Evolutionary conservation across 2,113 vertebrate genomes (phyloP).

Genomic region (Uria aalge): DNA sequence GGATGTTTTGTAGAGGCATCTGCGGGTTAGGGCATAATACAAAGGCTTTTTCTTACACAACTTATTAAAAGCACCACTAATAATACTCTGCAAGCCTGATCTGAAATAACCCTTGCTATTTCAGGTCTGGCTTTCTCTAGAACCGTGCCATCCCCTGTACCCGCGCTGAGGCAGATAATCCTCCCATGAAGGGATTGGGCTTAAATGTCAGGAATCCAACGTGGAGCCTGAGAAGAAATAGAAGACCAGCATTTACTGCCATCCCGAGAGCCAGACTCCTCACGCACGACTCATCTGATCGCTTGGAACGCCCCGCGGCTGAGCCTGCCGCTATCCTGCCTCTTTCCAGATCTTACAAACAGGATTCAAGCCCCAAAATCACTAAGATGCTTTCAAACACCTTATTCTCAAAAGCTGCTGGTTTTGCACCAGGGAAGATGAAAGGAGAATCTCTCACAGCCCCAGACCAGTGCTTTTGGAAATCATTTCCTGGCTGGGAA

Average conservation of each 20-base stretch:
- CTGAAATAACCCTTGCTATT: conserved; percentile 39
- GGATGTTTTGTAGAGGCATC: not conserved
- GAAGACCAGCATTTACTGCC: not conserved
- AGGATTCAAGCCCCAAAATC: not conserved
- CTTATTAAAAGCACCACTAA: conserved; percentile 14
- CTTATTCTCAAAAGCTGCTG: not conserved
- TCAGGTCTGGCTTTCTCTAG: conserved; percentile 9
- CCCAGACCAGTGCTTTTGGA: not conserved
- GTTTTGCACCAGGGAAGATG: not conserved
- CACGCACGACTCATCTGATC: not conserved
- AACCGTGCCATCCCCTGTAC: not conserved
- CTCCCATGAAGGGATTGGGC: not conserved
- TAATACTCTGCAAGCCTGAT: not conserved
- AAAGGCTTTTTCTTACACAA: conserved; percentile 43
- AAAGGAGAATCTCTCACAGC: not conserved
- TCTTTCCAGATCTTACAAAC: not conserved
- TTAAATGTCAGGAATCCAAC: conserved; percentile 15
- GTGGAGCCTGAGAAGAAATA: not conserved
- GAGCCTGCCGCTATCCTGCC: not conserved
- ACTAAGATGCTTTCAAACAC: not conserved
- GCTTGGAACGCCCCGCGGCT: not conserved
- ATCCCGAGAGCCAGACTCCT: not conserved
- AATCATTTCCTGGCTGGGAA: not conserved
- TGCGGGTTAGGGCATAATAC: not conserved
- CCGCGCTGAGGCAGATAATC: not conserved